Percentiles rank a stretch among this genome's conserved stretches.
phyloP scores from a whole-genome alignment of 1,140 invertebrate species.

The Epicauta chinensis region DNA sequence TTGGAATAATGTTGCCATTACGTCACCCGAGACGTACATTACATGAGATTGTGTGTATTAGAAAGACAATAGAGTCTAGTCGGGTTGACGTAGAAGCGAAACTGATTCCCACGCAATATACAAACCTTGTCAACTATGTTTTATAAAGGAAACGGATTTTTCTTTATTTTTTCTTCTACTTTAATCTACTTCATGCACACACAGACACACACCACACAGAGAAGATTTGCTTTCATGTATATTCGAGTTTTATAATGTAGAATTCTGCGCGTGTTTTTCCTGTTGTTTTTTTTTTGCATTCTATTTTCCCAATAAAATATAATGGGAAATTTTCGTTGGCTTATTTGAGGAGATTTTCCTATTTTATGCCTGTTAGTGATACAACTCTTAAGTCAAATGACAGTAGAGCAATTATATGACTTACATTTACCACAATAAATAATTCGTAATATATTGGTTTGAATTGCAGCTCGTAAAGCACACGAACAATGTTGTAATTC shows the following conservation, averaged over 20 bases:
- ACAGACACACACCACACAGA: too few relatives aligned
- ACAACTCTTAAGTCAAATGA: background rate
- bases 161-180: slow-evolving; percentile 15
- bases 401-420: slow-evolving; percentile 1
- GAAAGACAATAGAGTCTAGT: too few relatives aligned
- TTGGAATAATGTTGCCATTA: slow-evolving; percentile 3
- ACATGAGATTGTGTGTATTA: too few relatives aligned
- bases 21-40: background rate
- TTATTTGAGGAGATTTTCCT: too few relatives aligned
- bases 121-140: slow-evolving; percentile 20
- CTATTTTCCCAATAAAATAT: too few relatives aligned
- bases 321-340: too few relatives aligned
- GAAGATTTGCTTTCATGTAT: slow-evolving; percentile 10
- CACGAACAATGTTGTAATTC: slow-evolving; percentile 3
- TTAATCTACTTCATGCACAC: slow-evolving; percentile 20
- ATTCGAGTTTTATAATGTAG: background rate
- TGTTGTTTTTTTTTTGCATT: too few relatives aligned
- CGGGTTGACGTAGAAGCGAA: slow-evolving; percentile 2
- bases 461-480: slow-evolving; percentile 7
- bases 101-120: slow-evolving; percentile 19
- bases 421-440: slow-evolving; percentile 5
- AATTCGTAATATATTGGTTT: slow-evolving; percentile 11
- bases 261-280: too few relatives aligned
- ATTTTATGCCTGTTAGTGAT: too few relatives aligned
- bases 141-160: slow-evolving; percentile 23